Evolutionary conservation across 2,888 invertebrate species (phyloP), one percentile per base, ranked within the genome.

Genomic region (Pheosia gnoma): DNA sequence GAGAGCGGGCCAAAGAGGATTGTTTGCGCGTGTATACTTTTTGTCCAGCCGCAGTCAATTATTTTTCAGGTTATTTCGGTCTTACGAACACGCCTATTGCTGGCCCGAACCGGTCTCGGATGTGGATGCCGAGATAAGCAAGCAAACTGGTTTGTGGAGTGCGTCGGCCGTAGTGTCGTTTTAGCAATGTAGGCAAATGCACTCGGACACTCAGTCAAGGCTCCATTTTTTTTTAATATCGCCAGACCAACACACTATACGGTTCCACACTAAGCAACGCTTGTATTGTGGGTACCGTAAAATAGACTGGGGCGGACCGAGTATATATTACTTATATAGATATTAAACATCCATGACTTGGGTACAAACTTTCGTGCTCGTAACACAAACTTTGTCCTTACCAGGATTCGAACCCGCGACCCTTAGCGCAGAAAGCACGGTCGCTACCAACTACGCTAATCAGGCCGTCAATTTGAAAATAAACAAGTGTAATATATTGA

Each of bases 171-270:
- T 68, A 60, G 47, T 47, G 47, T 66, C 72, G 74, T 77, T 86
- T 86, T 85, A 83, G 82, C 83, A 85, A 82, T 78, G 77, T 81
- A 82, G 75, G 80, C 80, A 83, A 83, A 81, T 82, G 81, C 82
- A 80, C 77, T 74, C 66, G 67, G 62, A 71, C 67, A 63, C 59
- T 66, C 68, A 68, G 69, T 68, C 79, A 77, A 78, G 75, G 77
- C 65, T 70, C 43, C 39, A 45, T 57, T 66, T 66, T 72, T 71
- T 66, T 55, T 67, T 70, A 74, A 72, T 67, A 66, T 25, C 25
- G 25, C 25, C 25, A 25, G 25, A 25, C 25, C 25, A 25, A 25
- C 25, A 25, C 25, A 25, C 25, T 25, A 2, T 25, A 25, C 25
- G 25, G 25, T 25, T 2, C 25, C 25, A 25, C 25, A 25, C 25